phyloP scores from a whole-genome alignment of 2,888 invertebrate genomes.

The Aradus depressus region DNA sequence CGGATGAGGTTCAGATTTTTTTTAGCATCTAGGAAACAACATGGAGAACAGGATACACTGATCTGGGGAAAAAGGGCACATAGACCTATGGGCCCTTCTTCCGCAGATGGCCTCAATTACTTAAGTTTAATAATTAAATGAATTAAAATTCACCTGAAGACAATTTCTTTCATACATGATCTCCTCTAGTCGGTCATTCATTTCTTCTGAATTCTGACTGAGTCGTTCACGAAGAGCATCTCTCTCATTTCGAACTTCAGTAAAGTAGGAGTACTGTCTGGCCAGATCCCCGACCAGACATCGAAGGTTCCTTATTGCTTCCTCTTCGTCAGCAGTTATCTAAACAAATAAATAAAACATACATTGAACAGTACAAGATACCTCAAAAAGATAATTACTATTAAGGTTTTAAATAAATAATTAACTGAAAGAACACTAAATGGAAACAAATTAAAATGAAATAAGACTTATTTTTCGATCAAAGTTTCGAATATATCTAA shows the following conservation, averaged over 20 bases:
- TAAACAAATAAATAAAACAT: conserved; percentile 6
- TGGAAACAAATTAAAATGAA: too few species aligned
- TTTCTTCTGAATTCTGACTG: conserved; percentile 8
- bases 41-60: background rate
- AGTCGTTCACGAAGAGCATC: conserved; percentile 16
- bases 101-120: too few species aligned
- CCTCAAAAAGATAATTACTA: too few species aligned
- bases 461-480: too few species aligned
- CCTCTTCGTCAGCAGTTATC: conserved; percentile 7
- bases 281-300: conserved; percentile 20
- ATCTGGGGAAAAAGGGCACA: background rate
- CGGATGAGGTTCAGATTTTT: too few species aligned
- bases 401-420: too few species aligned
- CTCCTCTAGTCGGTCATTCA: conserved; percentile 20
- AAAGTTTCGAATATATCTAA: too few species aligned
- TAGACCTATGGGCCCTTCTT: too few species aligned
- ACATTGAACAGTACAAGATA: too few species aligned
- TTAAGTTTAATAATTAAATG: too few species aligned
- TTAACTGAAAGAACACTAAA: too few species aligned
- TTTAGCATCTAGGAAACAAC: background rate
- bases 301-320: conserved; percentile 20
- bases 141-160: conserved; percentile 15
- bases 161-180: conserved; percentile 19
- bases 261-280: conserved; percentile 19
- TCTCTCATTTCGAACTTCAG: conserved; percentile 21